Evolutionary conservation across 2,888 invertebrate genomes (phyloP).

Genomic region (Frankliniella fusca): DNA sequence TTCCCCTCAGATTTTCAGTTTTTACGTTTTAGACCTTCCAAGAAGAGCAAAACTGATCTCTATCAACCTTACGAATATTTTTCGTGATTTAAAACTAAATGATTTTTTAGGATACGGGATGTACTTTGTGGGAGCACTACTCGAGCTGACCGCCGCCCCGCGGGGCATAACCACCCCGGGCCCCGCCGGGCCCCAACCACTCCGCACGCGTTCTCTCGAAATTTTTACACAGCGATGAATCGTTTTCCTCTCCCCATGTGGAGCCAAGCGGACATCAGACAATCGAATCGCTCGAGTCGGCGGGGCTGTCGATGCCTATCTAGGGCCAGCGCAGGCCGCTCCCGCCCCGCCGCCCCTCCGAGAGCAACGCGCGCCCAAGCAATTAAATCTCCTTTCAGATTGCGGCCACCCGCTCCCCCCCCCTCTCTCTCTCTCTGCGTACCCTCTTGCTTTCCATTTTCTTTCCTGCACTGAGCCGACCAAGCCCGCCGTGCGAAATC

Average conservation of each 20-base stretch:
- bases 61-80: neutral
- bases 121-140: no score
- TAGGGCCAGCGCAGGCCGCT: neutral
- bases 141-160: neutral
- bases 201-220: neutral
- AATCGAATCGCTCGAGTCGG: neutral
- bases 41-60: neutral
- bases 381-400: neutral
- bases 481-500: no score
- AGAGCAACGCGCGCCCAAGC: neutral
- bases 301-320: conserved; percentile 10
- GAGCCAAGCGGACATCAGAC: neutral
- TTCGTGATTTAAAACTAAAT: no score
- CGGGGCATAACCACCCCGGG: neutral
- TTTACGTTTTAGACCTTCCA: no score
- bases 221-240: neutral
- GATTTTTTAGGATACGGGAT: no score
- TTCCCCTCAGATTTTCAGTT: no score
- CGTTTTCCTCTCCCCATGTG: neutral
- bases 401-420: no score
- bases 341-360: neutral
- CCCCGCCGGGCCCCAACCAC: neutral
- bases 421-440: no score
- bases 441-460: no score
- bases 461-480: no score